These are phyloP conservation scores for Drosophila imparisetae DNA, from an alignment of 2,888 invertebrate species.

Conservation along the genomic window DNA sequence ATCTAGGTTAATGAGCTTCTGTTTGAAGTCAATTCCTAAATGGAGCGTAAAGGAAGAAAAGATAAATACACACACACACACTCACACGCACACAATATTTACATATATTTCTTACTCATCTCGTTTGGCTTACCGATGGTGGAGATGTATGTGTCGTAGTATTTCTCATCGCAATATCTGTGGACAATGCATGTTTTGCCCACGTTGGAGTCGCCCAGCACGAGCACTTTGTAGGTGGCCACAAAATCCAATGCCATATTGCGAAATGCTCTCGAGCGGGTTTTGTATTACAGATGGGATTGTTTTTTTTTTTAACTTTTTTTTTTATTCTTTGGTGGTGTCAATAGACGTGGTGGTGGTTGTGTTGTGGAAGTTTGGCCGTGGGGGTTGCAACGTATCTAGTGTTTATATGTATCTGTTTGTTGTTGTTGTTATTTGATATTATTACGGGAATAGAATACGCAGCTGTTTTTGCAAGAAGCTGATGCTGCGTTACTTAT, in stretches of 20 bases:
- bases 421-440: slow-evolving; percentile 62
- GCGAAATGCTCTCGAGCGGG: slow-evolving; percentile 40
- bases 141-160: slow-evolving; percentile 95
- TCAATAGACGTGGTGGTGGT: slow-evolving; percentile 29
- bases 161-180: slow-evolving; percentile 94
- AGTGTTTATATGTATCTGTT: slow-evolving; percentile 69
- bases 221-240: slow-evolving; percentile 94
- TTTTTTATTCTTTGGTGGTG: slow-evolving; percentile 35
- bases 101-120: slow-evolving; percentile 8
- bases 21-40: slow-evolving; percentile 95
- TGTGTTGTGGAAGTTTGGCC: slow-evolving; percentile 44
- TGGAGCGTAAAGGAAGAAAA: slow-evolving; percentile 3
- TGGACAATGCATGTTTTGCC: slow-evolving; percentile 96
- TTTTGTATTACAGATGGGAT: slow-evolving; percentile 44
- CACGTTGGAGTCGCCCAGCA: slow-evolving; percentile 95
- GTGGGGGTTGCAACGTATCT: slow-evolving; percentile 57
- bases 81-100: not conserved
- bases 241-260: slow-evolving; percentile 93
- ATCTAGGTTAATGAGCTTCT: slow-evolving; percentile 94
- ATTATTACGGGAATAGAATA: slow-evolving; percentile 33
- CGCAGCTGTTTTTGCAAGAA: slow-evolving; percentile 66
- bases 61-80: not conserved
- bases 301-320: slow-evolving; percentile 24
- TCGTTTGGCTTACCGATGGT: slow-evolving; percentile 90
- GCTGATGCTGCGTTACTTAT: slow-evolving; percentile 51